phyloP scores from a whole-genome alignment of 2,888 invertebrate species.

The Corythucha ciliata region DNA sequence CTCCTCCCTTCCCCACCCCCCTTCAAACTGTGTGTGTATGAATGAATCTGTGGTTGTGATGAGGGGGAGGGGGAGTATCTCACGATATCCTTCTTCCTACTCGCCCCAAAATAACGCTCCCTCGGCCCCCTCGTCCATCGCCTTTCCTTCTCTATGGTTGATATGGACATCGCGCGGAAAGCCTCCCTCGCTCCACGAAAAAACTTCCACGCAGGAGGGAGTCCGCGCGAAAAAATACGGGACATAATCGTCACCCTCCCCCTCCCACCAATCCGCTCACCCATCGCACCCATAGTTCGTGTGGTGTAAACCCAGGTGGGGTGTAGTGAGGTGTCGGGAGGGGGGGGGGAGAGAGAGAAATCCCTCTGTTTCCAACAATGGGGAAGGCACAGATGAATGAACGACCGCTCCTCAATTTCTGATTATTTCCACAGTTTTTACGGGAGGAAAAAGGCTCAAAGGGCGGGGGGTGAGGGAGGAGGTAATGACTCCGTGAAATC shows the following conservation, averaged over 20 bases:
- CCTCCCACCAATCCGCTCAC: too few species aligned
- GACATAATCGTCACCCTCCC: constrained; percentile 28
- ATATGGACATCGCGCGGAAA: too few species aligned
- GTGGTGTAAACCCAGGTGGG: background rate
- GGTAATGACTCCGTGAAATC: constrained; percentile 28
- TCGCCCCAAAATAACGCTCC: too few species aligned
- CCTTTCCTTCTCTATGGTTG: too few species aligned
- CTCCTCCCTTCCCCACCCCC: too few species aligned
- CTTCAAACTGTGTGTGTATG: too few species aligned
- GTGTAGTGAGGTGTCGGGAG: background rate
- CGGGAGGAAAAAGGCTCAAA: too few species aligned
- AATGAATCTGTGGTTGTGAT: too few species aligned
- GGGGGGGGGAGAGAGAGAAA: constrained; percentile 3
- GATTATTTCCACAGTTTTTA: constrained; percentile 31
- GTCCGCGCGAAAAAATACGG: constrained; percentile 27
- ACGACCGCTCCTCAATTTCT: constrained; percentile 28
- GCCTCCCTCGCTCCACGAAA: too few species aligned
- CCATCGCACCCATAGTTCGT: too few species aligned
- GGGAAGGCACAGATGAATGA: constrained; percentile 22
- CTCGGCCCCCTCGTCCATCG: too few species aligned
- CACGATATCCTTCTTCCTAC: constrained; percentile 11
- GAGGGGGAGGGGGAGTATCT: constrained; percentile 18
- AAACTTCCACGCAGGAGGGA: background rate
- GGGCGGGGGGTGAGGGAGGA: too few species aligned
- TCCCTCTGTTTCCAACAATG: constrained; percentile 22